Percentiles rank a stretch among this genome's conserved stretches.
Evolutionary conservation across 1,140 invertebrate genomes (phyloP).

Genomic region (Macrostomum lignano): DNA sequence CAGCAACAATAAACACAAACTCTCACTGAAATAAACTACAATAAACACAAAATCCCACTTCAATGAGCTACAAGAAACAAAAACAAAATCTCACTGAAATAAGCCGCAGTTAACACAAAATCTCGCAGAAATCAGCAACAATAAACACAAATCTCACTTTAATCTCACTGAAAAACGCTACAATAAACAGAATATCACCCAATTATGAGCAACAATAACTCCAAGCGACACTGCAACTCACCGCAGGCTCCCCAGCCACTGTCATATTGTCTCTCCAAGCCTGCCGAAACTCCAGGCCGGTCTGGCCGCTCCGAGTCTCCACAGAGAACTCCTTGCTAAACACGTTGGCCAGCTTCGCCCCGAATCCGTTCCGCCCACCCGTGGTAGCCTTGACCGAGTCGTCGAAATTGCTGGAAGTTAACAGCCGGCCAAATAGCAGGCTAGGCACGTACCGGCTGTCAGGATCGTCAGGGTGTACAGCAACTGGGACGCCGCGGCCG

Average conservation of each 20-base stretch:
- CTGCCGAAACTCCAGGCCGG: slow-evolving; percentile 34
- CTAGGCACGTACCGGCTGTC: slow-evolving; percentile 97
- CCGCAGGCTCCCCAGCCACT: slow-evolving; percentile 59
- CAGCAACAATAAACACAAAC: too few relatives aligned
- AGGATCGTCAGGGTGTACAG: slow-evolving; percentile 78
- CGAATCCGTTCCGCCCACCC: slow-evolving; percentile 84
- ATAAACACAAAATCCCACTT: too few relatives aligned
- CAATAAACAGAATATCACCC: too few relatives aligned
- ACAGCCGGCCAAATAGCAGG: slow-evolving; percentile 91
- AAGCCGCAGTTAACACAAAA: too few relatives aligned
- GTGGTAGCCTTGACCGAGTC: slow-evolving; percentile 71
- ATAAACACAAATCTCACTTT: too few relatives aligned
- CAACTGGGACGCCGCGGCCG: slow-evolving; percentile 86
- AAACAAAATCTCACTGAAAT: too few relatives aligned
- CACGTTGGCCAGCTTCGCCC: slow-evolving; percentile 95
- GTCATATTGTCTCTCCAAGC: slow-evolving; percentile 53
- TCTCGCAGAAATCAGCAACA: too few relatives aligned
- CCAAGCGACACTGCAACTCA: too few relatives aligned
- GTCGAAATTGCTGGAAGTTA: slow-evolving; percentile 96
- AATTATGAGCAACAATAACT: too few relatives aligned
- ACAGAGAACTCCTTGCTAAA: slow-evolving; percentile 85
- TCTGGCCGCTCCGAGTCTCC: slow-evolving; percentile 66
- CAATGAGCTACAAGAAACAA: too few relatives aligned
- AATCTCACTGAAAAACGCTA: too few relatives aligned
- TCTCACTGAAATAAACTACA: too few relatives aligned